Evolutionary conservation across 2,113 vertebrate species (phyloP), one percentile per base, ranked within the genome.

Genomic region (Zosterops lateralis): DNA sequence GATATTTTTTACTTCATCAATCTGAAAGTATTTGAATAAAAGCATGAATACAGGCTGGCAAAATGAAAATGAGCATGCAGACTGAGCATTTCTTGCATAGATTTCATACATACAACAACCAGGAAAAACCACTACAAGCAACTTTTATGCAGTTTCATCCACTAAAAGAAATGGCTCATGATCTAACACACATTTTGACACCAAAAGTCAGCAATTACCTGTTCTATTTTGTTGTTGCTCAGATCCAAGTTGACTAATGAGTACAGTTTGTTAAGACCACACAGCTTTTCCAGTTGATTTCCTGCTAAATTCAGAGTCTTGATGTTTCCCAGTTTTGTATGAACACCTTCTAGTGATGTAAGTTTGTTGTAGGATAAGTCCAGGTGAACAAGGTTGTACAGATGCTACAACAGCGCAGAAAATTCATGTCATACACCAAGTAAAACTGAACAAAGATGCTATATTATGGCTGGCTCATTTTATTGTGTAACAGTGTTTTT

Each of bases 221-320:
- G 98, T 4, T 98, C 97, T 58, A 99, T 95, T 95, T 97, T 98
- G 96, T 99, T 99, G 98, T 98, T 95, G 85, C 98, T 98, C 73
- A 99, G 98, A 96, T 99, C 99, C 97, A 99, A 94, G 97, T 98
- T 99, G 93, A 99, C 99, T 78, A 99, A 97, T 1, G 99, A 99
- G 94, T 99, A 99, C 17, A 99, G 98, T 92, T 99, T 99, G 74
- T 98, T 98, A 90, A 99, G 98, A 60, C 99, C 99, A 34, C 96
- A 97, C n/a, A 99, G 98, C 14, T 80, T 98, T 89, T 99, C 97
- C 82, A 99, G 96, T n/a, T 98, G 98, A 97, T 99, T 99, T 14
- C 99, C 99, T 3, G 99, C 98, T 96, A 99, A 97, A 93, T 98
- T 99, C 70, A 99, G 96, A 14, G 99, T 99, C 96, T 99, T 99